Conservation (phyloP, 2,113 vertebrate species). For the Psittacula cyanocephala region DNA sequence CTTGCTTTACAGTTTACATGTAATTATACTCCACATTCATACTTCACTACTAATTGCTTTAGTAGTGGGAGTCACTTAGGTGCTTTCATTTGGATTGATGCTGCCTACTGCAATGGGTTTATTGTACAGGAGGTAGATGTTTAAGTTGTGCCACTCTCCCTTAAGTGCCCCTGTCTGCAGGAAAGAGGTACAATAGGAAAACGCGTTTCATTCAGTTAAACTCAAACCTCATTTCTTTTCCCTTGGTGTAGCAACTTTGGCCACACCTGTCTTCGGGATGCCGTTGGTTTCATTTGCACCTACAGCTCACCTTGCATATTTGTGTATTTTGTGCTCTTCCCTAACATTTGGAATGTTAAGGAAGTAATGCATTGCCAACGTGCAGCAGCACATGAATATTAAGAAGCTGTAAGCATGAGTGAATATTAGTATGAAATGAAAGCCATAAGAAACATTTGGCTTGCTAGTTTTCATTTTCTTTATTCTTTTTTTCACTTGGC, state of each 20-base stretch:
- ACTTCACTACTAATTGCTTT: not conserved
- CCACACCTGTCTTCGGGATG: not conserved
- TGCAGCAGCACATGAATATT: not conserved
- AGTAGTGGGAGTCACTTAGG: not conserved
- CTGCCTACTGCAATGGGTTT: not conserved
- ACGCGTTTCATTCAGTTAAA: not conserved
- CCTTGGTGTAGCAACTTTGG: not conserved
- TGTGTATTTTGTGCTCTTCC: not conserved
- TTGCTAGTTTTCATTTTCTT: not conserved
- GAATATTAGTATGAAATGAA: not conserved
- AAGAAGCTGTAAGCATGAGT: not conserved
- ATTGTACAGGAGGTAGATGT: not conserved
- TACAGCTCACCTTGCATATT: not conserved
- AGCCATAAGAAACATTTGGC: not conserved
- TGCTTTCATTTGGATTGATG: not conserved
- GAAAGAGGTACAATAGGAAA: not conserved
- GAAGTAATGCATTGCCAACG: not conserved
- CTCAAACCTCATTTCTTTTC: not conserved
- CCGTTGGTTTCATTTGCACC: not conserved
- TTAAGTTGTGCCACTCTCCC: fast-evolving
- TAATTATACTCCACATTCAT: not conserved
- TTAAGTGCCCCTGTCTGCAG: not conserved
- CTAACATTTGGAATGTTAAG: not conserved
- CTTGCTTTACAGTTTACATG: not conserved
- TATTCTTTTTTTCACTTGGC: not conserved